Evolutionary conservation across 2,113 vertebrate species (phyloP).

Genomic region (Pristiophorus japonicus): DNA sequence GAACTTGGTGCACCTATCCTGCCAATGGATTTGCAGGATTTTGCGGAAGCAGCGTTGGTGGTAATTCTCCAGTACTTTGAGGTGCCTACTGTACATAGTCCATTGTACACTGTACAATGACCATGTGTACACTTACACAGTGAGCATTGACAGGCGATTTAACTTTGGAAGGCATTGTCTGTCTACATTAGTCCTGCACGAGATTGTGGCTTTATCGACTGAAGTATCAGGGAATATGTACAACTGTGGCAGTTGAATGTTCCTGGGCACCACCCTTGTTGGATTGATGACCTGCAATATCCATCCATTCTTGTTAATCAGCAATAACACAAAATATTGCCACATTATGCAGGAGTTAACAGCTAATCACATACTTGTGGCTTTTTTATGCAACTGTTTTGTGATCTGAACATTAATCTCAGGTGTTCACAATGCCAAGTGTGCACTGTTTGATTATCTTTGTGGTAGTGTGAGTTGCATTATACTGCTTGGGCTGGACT

Average conservation of each 20-base stretch:
- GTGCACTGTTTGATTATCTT: not conserved
- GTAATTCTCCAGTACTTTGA: too few species aligned
- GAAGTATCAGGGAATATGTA: not conserved
- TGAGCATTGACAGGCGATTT: not conserved
- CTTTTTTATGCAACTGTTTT: not conserved
- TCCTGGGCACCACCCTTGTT: not conserved
- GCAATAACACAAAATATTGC: constrained; percentile 11
- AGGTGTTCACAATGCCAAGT: not conserved
- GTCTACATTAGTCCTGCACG: not conserved
- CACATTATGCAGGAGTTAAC: not conserved
- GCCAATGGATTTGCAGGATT: too few species aligned
- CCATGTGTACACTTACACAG: not conserved
- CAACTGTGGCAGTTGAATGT: not conserved
- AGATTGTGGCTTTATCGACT: not conserved
- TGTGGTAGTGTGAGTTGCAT: not conserved
- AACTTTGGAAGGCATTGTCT: not conserved
- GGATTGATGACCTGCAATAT: not conserved
- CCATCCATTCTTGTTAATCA: not conserved
- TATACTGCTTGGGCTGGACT: not conserved
- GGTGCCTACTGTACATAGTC: too few species aligned
- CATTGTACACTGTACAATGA: too few species aligned
- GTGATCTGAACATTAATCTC: not conserved
- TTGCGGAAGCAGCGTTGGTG: too few species aligned
- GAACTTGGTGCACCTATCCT: too few species aligned
- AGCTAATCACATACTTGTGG: not conserved